Base-by-base conservation (phyloP, 1,140 invertebrate genomes). In the Proctacanthus coquilletti region DNA sequence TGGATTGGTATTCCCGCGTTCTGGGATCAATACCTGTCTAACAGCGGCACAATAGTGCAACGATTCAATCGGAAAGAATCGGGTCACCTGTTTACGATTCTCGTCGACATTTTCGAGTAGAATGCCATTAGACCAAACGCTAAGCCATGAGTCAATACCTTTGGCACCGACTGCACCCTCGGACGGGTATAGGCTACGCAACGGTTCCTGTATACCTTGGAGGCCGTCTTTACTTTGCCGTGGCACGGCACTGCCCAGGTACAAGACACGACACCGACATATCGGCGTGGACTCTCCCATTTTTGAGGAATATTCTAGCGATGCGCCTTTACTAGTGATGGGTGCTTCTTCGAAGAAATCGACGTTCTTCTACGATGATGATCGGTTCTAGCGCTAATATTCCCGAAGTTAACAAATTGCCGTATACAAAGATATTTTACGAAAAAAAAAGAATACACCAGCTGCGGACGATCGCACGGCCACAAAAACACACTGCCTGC, bases 31-130 rank as follows among this genome's bases (percentile, higher is more conserved):
- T 13, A 78, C 77, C 60, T 84, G 87, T 40, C 91, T 71, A 18
- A 98, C 93, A 9, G 95, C 94, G 4, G 94, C 95, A 64, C 95
- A 98, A 53, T 98, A 94, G 53, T 97, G 93, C 39, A 99, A 62
- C 19, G 85, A 83, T 48, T 92, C 87, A 43, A 98, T 98, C 1
- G 92, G 93, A 54, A 98, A 98, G 69, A 97, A 98, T 45, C 92
- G 71, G 17, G 89, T 91, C 32, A 97, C 84, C 56, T 91, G 84
- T 51, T 92, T 87, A 37, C 85, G 80, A 50, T 89, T 83, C 60
- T 96, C 94, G 57, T 95, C 91, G 2, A 97, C 83, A 60, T 98
- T 98, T 62, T 98, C 91, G 40, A 98, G 56, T 13, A 97, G 65
- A 33, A 99, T 77, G 32, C 94, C 93, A 55, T 95, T 96, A 38